Conservation (phyloP, 1,140 invertebrate genomes). For the Magallana gigas region DNA sequence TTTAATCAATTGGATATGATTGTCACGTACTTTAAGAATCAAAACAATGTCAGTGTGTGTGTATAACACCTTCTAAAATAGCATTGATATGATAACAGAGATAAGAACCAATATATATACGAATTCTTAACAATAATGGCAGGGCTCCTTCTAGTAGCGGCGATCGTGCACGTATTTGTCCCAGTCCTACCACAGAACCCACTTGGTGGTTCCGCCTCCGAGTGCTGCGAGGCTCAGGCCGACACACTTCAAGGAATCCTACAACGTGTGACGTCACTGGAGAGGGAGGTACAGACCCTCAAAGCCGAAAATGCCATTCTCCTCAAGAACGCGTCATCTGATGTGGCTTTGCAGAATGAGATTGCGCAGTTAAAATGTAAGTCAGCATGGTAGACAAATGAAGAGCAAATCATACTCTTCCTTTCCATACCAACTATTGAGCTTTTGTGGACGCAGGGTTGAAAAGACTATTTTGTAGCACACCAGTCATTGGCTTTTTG, state of each 20-base stretch:
- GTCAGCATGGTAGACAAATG: neutral
- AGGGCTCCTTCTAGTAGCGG: neutral
- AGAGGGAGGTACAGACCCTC: neutral
- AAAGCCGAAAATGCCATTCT: neutral
- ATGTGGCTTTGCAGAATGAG: neutral
- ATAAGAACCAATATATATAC: too few relatives aligned
- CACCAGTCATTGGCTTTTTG: too few relatives aligned
- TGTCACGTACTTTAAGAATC: too few relatives aligned
- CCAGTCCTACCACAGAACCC: neutral
- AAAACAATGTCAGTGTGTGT: too few relatives aligned
- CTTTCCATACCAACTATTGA: too few relatives aligned
- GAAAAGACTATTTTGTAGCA: too few relatives aligned
- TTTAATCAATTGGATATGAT: too few relatives aligned
- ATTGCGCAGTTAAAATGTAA: neutral
- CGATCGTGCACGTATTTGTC: neutral
- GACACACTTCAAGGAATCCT: neutral
- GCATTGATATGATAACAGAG: too few relatives aligned
- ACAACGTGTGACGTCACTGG: constrained; percentile 8
- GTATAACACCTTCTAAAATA: too few relatives aligned
- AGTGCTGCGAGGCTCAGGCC: neutral
- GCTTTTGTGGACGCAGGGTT: too few relatives aligned
- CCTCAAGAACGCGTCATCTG: neutral
- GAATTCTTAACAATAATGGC: too few relatives aligned
- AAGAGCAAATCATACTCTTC: too few relatives aligned
- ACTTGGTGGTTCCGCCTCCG: neutral